Evolutionary conservation across 2,113 vertebrate genomes (phyloP), one percentile per base, ranked within the genome.

Genomic region (Megaceryle torquata): DNA sequence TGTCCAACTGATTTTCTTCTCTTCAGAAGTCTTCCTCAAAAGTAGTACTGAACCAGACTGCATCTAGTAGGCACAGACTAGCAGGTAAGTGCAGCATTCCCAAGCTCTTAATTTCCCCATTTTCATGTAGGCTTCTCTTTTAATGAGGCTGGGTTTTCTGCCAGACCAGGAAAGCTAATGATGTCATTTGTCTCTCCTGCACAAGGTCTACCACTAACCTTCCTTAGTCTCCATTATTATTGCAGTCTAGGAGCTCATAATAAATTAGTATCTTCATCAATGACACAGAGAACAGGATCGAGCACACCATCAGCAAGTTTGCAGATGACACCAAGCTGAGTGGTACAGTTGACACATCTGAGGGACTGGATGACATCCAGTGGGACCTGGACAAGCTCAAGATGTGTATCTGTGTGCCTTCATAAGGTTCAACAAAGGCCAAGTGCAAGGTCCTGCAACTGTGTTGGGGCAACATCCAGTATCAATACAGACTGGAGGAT

Each of bases 321-420:
- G 50, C 48, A 15, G 17, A 15, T 4, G 10, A 41, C 35, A 53
- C 46, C 35, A 53, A 20, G 28, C 48, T 21, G 13, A 28, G 29
- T 16, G 22, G 17, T 79, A 37, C 1, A 0, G 37, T 4, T 13
- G 37, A 65, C 14, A 54, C 1, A 0, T 57, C 76, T n/a, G 13
- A n/a, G 60, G 37, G 37, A n/a, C 2, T 2, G 17, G 15, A 60
- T 48, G 53, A 15, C 53, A 56, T 56, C 54, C 54, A 56, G 29
- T 31, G 54, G 54, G 54, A 56, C 54, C 15, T 15, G 43, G 25
- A 60, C 18, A 48, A 60, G 56, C 56, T 56, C 15, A 14, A 56
- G 28, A 31, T 56, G 29, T 19, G 54, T 5, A 17, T 29, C 29
- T 29, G 6, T 18, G 29, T 9, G 53, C 29, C 53, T 9, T 54